Base-by-base conservation (phyloP, 2,888 invertebrate genomes). In the Diachrysia chrysitis region DNA sequence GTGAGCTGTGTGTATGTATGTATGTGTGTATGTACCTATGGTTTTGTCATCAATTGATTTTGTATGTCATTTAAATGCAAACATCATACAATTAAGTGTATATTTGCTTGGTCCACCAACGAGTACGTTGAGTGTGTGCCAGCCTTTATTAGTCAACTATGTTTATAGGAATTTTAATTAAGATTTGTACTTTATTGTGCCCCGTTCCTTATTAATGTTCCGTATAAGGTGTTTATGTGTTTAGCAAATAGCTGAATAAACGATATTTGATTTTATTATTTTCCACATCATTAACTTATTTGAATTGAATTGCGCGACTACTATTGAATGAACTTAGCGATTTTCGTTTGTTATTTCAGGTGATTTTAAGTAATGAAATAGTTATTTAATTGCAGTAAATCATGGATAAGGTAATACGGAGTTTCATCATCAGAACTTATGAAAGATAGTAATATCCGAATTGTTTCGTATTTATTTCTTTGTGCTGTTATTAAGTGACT, bases 111-210 rank as follows among this genome's bases (percentile, higher is more conserved):
- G 21, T 37, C 35, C 16, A 57, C 32, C 4, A 32, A 17, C 56
- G n/a, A 32, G 42, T n/a, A 14, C 46, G 48, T 29, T 17, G 58
- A 68, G 35, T 76, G 56, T 72, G 62, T 53, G 48, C 62, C 23
- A 53, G 32, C 35, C 74, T 64, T 69, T 57, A 69, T 12, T 19
- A 48, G 19, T 54, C 48, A 62, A 58, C 58, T 42, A 54, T 71
- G 63, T 75, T 62, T 60, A 56, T 12, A 23, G 72, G 74, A 69
- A 75, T 75, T 76, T 76, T 72, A 75, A 75, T 75, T 76, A 72
- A 76, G 71, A 64, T 63, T 59, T 59, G 54, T 64, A 69, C 42
- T 72, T 72, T 68, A 72, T 68, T 62, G 61, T 54, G 59, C 58
- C 61, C 25, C 35, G 46, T 71, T 68, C 76, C 69, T 67, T 75